phyloP scores from a whole-genome alignment of 92 coral and sea anemone species.

The Phymanthus crucifer region DNA sequence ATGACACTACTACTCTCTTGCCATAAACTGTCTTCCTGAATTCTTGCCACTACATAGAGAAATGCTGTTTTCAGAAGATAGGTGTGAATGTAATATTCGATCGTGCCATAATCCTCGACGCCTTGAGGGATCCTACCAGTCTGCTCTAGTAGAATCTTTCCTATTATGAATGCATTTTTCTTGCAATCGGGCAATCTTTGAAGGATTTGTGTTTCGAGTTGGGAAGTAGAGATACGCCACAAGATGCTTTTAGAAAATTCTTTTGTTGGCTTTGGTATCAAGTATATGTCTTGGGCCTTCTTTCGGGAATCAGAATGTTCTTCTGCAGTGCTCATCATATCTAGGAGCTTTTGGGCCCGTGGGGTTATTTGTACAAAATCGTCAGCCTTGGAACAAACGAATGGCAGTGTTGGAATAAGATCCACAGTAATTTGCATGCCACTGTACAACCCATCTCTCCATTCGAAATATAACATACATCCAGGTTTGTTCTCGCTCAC shows the following conservation, averaged over 20 bases:
- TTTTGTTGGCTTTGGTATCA: constrained; percentile 34
- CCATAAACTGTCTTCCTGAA: constrained; percentile 28
- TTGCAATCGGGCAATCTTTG: constrained; percentile 32
- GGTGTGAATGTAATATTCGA: constrained; percentile 27
- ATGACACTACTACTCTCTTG: constrained; percentile 11
- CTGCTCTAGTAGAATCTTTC: constrained; percentile 34
- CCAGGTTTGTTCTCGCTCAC: constrained; percentile 43
- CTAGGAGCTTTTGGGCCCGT: neutral
- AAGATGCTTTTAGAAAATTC: constrained; percentile 10
- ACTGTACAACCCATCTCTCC: constrained; percentile 46
- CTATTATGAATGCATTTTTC: constrained; percentile 22
- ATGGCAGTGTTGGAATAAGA: constrained; percentile 40
- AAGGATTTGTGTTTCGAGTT: constrained; percentile 38
- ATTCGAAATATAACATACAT: constrained; percentile 33
- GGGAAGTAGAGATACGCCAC: constrained; percentile 42
- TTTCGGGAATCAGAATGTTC: neutral
- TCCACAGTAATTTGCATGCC: constrained; percentile 40
- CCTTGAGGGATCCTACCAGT: constrained; percentile 24
- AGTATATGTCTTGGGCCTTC: constrained; percentile 7
- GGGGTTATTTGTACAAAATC: neutral
- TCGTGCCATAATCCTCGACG: constrained; percentile 18
- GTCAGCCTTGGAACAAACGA: constrained; percentile 21
- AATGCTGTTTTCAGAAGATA: constrained; percentile 41
- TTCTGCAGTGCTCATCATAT: neutral
- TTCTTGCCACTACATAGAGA: constrained; percentile 31